Conservation (phyloP, 2,888 invertebrate species). For the Ramazzottius varieornatus region DNA sequence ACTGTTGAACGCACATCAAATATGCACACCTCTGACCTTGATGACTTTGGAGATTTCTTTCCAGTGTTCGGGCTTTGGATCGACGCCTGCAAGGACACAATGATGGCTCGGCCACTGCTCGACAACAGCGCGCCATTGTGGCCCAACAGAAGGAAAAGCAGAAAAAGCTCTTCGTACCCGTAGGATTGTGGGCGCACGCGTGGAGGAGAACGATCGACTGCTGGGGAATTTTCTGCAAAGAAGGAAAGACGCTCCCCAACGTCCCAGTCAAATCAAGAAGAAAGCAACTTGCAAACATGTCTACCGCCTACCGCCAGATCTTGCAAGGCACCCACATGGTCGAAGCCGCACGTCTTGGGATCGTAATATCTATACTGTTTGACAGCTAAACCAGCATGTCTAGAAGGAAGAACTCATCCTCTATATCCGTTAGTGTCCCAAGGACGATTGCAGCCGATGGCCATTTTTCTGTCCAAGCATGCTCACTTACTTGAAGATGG, state of each 20-base stretch:
- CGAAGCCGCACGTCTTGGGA: conserved; percentile 68
- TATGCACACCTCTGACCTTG: conserved; percentile 31
- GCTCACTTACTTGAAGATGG: conserved; percentile 55
- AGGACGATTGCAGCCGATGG: too few species aligned
- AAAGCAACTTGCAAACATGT: conserved; percentile 4
- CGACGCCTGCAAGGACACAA: conserved; percentile 41
- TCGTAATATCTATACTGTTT: conserved; percentile 82
- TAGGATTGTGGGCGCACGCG: conserved; percentile 95
- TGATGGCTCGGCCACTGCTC: too few species aligned
- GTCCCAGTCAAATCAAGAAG: conserved; percentile 4
- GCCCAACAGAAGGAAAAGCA: too few species aligned
- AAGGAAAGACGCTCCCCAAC: too few species aligned
- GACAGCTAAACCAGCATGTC: conserved; percentile 48
- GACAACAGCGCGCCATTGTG: too few species aligned
- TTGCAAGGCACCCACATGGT: conserved; percentile 59
- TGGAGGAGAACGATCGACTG: conserved; percentile 67
- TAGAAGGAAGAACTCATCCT: conserved; percentile 14
- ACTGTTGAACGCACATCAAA: neutral
- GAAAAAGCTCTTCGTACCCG: conserved; percentile 19
- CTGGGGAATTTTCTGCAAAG: conserved; percentile 60
- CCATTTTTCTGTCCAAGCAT: too few species aligned
- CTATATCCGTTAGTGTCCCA: too few species aligned
- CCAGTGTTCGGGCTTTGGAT: conserved; percentile 67
- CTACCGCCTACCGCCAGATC: conserved; percentile 38
- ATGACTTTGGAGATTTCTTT: conserved; percentile 51